Evolutionary conservation across 2,113 vertebrate genomes (phyloP), one percentile per base, ranked within the genome.

Genomic region (Apodemus sylvaticus): DNA sequence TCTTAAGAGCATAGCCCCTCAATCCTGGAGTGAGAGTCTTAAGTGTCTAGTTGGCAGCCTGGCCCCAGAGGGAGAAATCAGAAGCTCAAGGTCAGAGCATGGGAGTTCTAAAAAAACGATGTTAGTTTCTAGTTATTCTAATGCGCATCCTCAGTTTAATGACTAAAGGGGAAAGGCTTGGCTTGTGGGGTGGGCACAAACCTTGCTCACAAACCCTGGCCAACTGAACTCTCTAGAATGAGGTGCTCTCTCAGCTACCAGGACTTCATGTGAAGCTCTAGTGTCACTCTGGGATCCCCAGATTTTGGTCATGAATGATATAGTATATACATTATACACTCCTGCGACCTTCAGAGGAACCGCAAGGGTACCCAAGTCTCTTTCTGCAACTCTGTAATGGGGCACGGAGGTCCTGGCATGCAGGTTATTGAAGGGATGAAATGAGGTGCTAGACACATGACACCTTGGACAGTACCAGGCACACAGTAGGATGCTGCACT

Each of bases 381-480:
- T 70, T 87, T 64, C 71, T 39, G 48, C 16, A 7, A 2, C 26
- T 55, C 20, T n/a, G 13, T 3, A 7, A 4, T 8, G 17, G 20
- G 36, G 9, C 11, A 1, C 14, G 6, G 26, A 16, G 34, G 13
- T 55, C 3, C 8, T 0, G 3, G 39, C n/a, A 0, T 14, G 64
- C 36, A 2, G 19, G 22, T 10, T 55, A 1, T 2, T 2, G 19
- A 60, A 58, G 74, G 70, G 71, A 62, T n/a, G 60, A 31, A 68
- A 19, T 12, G n/a, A 48, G 34, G 34, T 0, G 22, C 26, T 1
- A 0, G 0, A 0, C 3, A 9, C 8, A 8, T 51, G 79, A 55
- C 2, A 55, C 55, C 36, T 6, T 8, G 1, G 20, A 73, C 60
- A 22, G 11, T 10, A 4, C 42, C 51, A 11, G 48, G 51, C 36